phyloP scores from a whole-genome alignment of 1,140 invertebrate genomes.

The Platyscapa corneri region DNA sequence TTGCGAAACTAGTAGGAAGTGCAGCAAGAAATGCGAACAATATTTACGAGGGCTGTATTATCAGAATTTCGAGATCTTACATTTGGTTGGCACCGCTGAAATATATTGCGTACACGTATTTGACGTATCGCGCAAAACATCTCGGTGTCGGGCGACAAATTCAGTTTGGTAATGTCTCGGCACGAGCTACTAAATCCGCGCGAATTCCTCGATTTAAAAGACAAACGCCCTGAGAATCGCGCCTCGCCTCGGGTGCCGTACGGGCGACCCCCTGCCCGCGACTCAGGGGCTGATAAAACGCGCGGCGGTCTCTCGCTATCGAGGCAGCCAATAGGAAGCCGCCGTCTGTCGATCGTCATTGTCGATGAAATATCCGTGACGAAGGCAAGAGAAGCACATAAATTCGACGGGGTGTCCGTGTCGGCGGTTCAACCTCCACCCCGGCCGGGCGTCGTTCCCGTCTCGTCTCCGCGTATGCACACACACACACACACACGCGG shows the following conservation, averaged over 20 bases:
- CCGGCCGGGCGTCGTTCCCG: background rate
- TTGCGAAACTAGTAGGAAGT: background rate
- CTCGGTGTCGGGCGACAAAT: conserved; percentile 38
- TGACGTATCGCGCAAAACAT: conserved; percentile 34
- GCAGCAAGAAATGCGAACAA: background rate
- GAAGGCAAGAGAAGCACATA: conserved; percentile 57
- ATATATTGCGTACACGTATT: conserved; percentile 44
- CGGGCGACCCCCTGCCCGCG: background rate
- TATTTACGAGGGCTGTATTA: conserved; percentile 29
- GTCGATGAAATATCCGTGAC: conserved; percentile 56
- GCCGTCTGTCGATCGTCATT: conserved; percentile 33
- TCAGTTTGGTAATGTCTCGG: conserved; percentile 20
- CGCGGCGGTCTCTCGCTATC: conserved; percentile 17
- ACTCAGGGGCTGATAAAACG: conserved; percentile 59
- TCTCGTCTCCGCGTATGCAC: background rate
- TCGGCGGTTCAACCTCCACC: conserved; percentile 5
- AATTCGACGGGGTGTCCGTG: conserved; percentile 53
- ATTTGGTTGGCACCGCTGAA: conserved; percentile 19
- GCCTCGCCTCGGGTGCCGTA: background rate
- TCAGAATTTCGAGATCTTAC: conserved; percentile 43
- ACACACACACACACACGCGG: conserved; percentile 9
- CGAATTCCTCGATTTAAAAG: conserved; percentile 33
- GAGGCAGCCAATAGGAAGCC: conserved; percentile 24
- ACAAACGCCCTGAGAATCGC: conserved; percentile 37
- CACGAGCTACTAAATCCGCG: conserved; percentile 33